phyloP scores from a whole-genome alignment of 2,113 vertebrate genomes.

The Barnardius zonarius region DNA sequence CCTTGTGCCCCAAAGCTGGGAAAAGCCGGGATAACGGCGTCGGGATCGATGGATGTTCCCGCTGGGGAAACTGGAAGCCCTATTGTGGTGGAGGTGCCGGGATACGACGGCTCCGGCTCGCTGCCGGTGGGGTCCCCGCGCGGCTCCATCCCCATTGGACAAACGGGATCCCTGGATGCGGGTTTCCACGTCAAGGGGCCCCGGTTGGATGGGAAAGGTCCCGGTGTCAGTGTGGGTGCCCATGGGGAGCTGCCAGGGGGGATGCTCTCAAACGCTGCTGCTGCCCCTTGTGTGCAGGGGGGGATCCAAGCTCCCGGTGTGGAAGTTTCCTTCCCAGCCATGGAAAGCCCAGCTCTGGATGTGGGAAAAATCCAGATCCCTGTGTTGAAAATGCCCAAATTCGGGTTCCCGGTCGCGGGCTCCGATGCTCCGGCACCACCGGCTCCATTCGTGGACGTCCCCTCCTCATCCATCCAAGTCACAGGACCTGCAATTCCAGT shows the following conservation, averaged over 20 bases:
- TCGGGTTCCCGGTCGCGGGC: neutral
- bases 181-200: neutral
- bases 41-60: neutral
- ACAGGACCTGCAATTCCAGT: neutral
- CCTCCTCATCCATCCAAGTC: neutral
- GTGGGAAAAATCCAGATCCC: slow-evolving; percentile 67
- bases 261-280: neutral
- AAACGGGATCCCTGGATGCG: neutral
- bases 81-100: neutral
- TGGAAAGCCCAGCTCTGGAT: neutral
- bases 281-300: neutral
- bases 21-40: neutral
- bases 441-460: neutral
- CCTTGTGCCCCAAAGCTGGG: neutral
- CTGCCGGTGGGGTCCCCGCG: no score
- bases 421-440: neutral
- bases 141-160: neutral
- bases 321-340: neutral
- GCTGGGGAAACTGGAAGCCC: neutral
- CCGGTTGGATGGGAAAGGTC: neutral
- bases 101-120: accelerated
- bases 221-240: neutral
- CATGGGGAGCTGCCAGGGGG: neutral
- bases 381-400: slow-evolving; percentile 64
- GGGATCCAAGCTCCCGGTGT: neutral